Evolutionary conservation across 2,797 vertebrate genomes (phyloP).

Genomic region (Danio albolineatus): DNA sequence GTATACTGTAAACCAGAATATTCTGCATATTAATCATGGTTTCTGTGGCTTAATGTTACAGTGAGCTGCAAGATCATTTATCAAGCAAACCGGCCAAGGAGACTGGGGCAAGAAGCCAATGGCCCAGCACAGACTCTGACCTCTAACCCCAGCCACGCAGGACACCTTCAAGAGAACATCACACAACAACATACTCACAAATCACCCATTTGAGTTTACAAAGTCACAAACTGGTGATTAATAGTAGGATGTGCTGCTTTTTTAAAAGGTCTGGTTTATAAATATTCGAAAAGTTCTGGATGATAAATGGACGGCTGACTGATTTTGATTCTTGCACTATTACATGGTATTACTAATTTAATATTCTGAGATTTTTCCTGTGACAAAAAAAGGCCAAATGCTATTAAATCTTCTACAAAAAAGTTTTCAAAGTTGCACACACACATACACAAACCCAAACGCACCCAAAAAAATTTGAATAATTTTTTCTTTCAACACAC

Average conservation of each 20-base stretch:
- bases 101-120: conserved; percentile 25
- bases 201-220: neutral
- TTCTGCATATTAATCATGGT: neutral
- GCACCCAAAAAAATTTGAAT: too few species aligned
- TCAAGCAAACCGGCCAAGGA: conserved; percentile 39
- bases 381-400: neutral
- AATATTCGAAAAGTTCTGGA: neutral
- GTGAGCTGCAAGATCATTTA: conserved; percentile 12
- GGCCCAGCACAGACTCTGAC: conserved; percentile 18
- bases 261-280: neutral
- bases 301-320: neutral
- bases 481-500: too few species aligned
- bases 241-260: conserved; percentile 1
- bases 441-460: too few species aligned
- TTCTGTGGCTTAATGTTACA: conserved; percentile 8
- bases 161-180: neutral
- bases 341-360: neutral
- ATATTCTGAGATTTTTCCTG: neutral
- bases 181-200: conserved; percentile 6
- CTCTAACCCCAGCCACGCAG: conserved; percentile 12
- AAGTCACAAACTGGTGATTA: conserved; percentile 14
- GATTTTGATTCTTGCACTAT: too few species aligned
- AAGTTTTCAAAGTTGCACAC: too few species aligned
- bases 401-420: neutral
- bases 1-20: conserved; percentile 1